These are phyloP conservation scores for Polydrusus cervinus DNA, from an alignment of 2,888 invertebrate genomes.

Conservation along the genomic window DNA sequence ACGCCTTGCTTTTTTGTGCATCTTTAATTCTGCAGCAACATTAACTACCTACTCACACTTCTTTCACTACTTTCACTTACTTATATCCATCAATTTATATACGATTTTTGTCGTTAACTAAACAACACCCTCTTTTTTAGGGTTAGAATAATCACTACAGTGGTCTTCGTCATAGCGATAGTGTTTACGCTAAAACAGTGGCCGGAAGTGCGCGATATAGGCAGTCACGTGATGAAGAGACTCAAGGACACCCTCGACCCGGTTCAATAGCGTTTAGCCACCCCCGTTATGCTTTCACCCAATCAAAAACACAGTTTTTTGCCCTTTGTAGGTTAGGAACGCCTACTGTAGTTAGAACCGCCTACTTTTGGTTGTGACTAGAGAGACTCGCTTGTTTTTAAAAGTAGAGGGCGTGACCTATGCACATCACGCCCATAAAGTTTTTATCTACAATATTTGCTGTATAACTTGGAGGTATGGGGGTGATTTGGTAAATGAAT, in stretches of 20 bases:
- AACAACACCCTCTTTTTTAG: constrained; percentile 73
- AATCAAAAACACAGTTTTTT: constrained; percentile 26
- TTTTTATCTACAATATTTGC: background rate
- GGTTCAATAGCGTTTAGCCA: constrained; percentile 67
- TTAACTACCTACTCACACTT: too few relatives aligned
- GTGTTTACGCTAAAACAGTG: constrained; percentile 91
- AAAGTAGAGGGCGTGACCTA: background rate
- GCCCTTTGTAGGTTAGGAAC: constrained; percentile 14
- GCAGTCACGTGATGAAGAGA: constrained; percentile 84
- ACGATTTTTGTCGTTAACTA: too few relatives aligned
- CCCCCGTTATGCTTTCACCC: background rate
- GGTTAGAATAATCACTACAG: constrained; percentile 90
- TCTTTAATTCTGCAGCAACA: too few relatives aligned
- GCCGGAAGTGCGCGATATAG: constrained; percentile 90
- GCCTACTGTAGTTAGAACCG: constrained; percentile 27
- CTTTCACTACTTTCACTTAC: background rate
- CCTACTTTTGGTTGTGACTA: constrained; percentile 42
- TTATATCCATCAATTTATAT: background rate
- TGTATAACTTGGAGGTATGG: background rate
- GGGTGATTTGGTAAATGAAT: too few relatives aligned
- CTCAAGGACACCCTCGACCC: constrained; percentile 84
- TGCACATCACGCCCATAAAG: background rate
- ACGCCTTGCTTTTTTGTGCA: too few relatives aligned
- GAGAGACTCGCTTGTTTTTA: background rate
- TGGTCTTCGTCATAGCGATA: constrained; percentile 85